These are phyloP conservation scores for Colostygia pectinataria DNA, from an alignment of 2,888 invertebrate species.

Conservation along the genomic window DNA sequence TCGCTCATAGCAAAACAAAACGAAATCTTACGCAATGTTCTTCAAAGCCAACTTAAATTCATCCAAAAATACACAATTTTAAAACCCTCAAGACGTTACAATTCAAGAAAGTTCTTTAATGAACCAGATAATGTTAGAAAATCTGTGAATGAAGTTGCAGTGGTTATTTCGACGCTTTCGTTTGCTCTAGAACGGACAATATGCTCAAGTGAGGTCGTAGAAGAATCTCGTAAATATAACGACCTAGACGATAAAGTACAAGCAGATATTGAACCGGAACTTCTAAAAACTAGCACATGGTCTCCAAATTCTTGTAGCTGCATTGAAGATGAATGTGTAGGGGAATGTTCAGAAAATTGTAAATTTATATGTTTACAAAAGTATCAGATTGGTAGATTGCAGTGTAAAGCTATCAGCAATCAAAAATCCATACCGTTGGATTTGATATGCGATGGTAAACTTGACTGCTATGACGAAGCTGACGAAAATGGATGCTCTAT, in stretches of 20 bases:
- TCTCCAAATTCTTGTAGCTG: slow-evolving; percentile 52
- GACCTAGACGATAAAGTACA: neutral
- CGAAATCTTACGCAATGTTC: slow-evolving; percentile 42
- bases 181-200: slow-evolving; percentile 48
- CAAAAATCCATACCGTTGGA: slow-evolving; percentile 48
- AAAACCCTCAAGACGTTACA: neutral
- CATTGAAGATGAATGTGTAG: slow-evolving; percentile 42
- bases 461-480: slow-evolving; percentile 66
- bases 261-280: neutral
- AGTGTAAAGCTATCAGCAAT: slow-evolving; percentile 52
- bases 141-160: slow-evolving; percentile 45
- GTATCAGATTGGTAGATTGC: slow-evolving; percentile 50
- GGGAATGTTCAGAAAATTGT: slow-evolving; percentile 50
- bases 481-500: slow-evolving; percentile 60
- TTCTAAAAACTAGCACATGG: slow-evolving; percentile 21
- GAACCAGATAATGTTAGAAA: slow-evolving; percentile 28
- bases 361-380: slow-evolving; percentile 56
- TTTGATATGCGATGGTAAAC: slow-evolving; percentile 66
- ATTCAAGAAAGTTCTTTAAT: slow-evolving; percentile 7
- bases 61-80: slow-evolving; percentile 41
- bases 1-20: slow-evolving; percentile 44
- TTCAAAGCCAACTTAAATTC: slow-evolving; percentile 49
- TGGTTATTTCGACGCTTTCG: slow-evolving; percentile 50
- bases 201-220: slow-evolving; percentile 37
- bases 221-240: slow-evolving; percentile 16